phyloP scores from a whole-genome alignment of 2,797 vertebrate genomes.

The Gymnothorax javanicus region DNA sequence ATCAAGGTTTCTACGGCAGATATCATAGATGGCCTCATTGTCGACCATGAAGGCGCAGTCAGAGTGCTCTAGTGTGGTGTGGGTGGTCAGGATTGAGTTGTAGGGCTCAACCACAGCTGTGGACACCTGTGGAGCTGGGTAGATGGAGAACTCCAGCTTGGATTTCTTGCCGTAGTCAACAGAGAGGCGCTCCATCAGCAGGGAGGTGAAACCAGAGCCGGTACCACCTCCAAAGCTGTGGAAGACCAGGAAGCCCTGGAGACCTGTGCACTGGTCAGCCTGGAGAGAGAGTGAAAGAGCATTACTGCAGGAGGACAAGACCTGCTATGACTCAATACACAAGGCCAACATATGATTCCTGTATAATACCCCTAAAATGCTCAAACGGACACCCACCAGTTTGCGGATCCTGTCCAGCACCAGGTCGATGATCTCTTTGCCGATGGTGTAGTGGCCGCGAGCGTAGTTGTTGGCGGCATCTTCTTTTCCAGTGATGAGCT shows the following conservation, averaged over 20 bases:
- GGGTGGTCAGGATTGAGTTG: slow-evolving; percentile 21
- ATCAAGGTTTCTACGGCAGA: slow-evolving; percentile 20
- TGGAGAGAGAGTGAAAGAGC: slow-evolving; percentile 33
- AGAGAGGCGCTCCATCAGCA: slow-evolving; percentile 82
- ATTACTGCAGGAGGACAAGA: slow-evolving; percentile 11
- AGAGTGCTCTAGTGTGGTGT: slow-evolving; percentile 24
- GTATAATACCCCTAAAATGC: slow-evolving; percentile 43
- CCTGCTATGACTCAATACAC: not conserved
- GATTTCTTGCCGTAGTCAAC: slow-evolving; percentile 61
- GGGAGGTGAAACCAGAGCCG: slow-evolving; percentile 82
- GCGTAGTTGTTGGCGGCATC: slow-evolving; percentile 68
- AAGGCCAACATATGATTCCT: not conserved
- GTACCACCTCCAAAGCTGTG: slow-evolving; percentile 86
- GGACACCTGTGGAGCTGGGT: slow-evolving; percentile 83
- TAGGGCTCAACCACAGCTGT: slow-evolving; percentile 23
- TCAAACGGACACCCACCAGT: slow-evolving; percentile 54
- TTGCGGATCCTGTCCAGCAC: slow-evolving; percentile 69
- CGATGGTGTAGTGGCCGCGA: slow-evolving; percentile 67
- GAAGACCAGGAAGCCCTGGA: slow-evolving; percentile 76
- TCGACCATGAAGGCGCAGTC: slow-evolving; percentile 19
- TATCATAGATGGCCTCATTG: slow-evolving; percentile 22
- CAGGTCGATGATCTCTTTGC: slow-evolving; percentile 63
- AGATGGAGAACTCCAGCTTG: slow-evolving; percentile 73
- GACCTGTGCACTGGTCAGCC: slow-evolving; percentile 68
- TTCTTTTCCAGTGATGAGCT: slow-evolving; percentile 63